These are phyloP conservation scores for Noctua pronuba DNA, from an alignment of 2,888 invertebrate species.

Conservation along the genomic window DNA sequence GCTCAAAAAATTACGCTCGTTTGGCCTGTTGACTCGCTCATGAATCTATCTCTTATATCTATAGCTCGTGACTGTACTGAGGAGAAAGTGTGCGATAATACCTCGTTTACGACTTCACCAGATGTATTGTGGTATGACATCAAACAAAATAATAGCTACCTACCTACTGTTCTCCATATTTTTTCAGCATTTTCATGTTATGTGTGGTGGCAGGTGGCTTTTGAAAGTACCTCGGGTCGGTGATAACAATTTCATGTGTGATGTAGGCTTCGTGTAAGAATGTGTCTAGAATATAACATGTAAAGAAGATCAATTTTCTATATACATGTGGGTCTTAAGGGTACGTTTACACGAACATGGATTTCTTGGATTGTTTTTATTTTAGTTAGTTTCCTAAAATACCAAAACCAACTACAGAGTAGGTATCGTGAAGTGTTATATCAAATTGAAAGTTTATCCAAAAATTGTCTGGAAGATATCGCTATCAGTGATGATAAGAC, in stretches of 20 bases:
- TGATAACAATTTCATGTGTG: conserved; percentile 17
- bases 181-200: conserved; percentile 14
- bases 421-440: too few species aligned
- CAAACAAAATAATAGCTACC: conserved; percentile 20
- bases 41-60: not conserved
- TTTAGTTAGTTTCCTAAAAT: not conserved
- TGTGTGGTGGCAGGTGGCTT: conserved; percentile 40
- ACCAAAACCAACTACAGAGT: too few species aligned
- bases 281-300: not conserved
- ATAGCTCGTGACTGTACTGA: not conserved
- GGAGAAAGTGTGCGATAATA: conserved; percentile 31
- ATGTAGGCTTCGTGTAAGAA: not conserved
- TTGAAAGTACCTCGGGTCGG: conserved; percentile 1
- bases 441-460: too few species aligned
- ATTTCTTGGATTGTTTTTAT: not conserved
- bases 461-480: too few species aligned
- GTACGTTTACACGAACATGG: not conserved
- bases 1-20: too few species aligned
- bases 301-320: not conserved
- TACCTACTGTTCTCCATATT: conserved; percentile 1
- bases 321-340: not conserved
- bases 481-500: too few species aligned
- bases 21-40: too few species aligned
- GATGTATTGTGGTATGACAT: conserved; percentile 29
- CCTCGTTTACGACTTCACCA: conserved; percentile 29